Percentiles rank a stretch among this genome's conserved stretches.
Conservation (phyloP, 2,797 vertebrate genomes). For the Tenualosa ilisha region DNA sequence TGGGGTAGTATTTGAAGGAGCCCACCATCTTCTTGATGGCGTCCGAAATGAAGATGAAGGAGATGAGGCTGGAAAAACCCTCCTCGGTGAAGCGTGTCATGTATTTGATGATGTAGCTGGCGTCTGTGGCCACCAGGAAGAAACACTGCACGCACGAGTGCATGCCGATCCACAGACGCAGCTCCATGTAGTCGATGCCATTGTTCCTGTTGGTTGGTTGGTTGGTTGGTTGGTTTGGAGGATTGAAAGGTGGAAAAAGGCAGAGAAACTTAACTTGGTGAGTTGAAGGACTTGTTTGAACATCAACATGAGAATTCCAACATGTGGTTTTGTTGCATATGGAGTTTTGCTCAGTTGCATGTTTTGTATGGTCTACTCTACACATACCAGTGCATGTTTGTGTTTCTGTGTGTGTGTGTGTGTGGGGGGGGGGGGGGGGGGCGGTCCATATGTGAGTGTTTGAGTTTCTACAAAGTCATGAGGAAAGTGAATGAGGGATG, state of each 20-base stretch:
- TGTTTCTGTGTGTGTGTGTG: not conserved
- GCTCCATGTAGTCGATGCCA: conserved; percentile 94
- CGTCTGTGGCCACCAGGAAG: conserved; percentile 88
- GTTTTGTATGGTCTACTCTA: not conserved
- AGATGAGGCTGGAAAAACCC: conserved; percentile 98
- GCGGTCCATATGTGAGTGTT: not conserved
- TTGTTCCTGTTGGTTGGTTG: conserved; percentile 76
- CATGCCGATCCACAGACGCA: conserved; percentile 97
- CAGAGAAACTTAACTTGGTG: not conserved
- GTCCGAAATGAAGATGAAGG: conserved; percentile 98
- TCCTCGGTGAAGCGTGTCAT: conserved; percentile 98
- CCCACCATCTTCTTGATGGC: conserved; percentile 98
- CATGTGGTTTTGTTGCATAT: not conserved
- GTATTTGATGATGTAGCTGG: conserved; percentile 98
- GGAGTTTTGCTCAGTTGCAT: not conserved
- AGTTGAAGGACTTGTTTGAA: not conserved
- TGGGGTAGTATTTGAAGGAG: conserved; percentile 92
- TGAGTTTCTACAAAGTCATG: not conserved
- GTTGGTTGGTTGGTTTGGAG: not conserved
- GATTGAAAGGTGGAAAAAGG: not conserved
- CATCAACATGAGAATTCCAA: not conserved
- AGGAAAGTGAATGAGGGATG: conserved; percentile 11
- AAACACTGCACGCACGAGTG: conserved; percentile 95
- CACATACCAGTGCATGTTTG: not conserved
- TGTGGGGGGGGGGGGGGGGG: not conserved